These are phyloP conservation scores for Oostethus manadensis DNA, from an alignment of 2,113 vertebrate genomes.

Conservation along the genomic window DNA sequence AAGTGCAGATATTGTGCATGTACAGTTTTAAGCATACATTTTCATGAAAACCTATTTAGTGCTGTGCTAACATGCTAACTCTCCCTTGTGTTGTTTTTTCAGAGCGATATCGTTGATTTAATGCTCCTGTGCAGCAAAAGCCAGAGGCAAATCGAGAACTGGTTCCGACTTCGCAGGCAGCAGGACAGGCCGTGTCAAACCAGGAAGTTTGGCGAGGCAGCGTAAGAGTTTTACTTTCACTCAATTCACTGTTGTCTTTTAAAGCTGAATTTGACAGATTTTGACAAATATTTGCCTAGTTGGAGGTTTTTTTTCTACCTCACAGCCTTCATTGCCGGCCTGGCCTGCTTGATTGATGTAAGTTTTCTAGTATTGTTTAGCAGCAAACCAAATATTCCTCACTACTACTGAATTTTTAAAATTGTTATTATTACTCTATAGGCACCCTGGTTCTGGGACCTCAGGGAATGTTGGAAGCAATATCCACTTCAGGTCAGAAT, in stretches of 20 bases:
- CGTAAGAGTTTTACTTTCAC: conserved; percentile 62
- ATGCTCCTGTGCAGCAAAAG: conserved; percentile 74
- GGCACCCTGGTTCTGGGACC: conserved; percentile 89
- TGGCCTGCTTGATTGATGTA: conserved; percentile 62
- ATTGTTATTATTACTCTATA: conserved; percentile 40
- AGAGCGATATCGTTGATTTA: conserved; percentile 72
- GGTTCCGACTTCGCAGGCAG: conserved; percentile 83
- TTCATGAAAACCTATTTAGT: background rate
- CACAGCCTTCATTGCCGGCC: conserved; percentile 57
- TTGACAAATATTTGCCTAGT: conserved; percentile 44
- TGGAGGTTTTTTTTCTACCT: conserved; percentile 76
- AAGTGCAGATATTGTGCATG: too few species aligned
- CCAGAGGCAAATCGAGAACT: conserved; percentile 75
- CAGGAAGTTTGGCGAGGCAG: conserved; percentile 88
- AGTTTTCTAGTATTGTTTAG: conserved; percentile 20
- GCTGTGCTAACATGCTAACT: background rate
- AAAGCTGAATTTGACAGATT: background rate
- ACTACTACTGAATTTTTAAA: background rate
- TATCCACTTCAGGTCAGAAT: conserved; percentile 82
- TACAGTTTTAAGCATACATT: too few species aligned
- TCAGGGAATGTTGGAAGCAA: conserved; percentile 79
- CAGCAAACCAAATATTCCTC: background rate
- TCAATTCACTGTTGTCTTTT: background rate
- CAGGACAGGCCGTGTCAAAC: conserved; percentile 75
- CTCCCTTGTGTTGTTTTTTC: conserved; percentile 4